phyloP scores from a whole-genome alignment of 2,888 invertebrate species.

The Volucella bombylans region DNA sequence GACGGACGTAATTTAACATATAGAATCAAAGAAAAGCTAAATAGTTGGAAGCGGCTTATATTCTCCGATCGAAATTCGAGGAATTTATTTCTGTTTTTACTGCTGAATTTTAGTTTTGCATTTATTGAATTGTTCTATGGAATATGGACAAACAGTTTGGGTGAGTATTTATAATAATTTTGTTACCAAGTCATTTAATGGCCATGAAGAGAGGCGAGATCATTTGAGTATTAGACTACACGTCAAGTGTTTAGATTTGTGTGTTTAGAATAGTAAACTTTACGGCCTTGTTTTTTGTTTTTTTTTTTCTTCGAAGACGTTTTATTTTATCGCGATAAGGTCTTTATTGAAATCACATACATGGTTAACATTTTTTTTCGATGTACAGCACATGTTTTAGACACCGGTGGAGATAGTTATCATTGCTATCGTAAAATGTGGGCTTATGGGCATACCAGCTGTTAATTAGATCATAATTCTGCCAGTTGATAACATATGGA shows the following conservation, averaged over 20 bases:
- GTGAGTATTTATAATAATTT: constrained; percentile 81
- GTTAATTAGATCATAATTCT: too few species aligned
- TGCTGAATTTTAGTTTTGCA: constrained; percentile 97
- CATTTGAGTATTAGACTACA: neutral
- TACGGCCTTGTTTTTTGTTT: constrained; percentile 1
- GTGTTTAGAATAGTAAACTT: neutral
- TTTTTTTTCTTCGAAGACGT: neutral
- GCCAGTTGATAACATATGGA: too few species aligned
- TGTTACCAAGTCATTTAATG: neutral
- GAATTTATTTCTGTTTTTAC: constrained; percentile 95
- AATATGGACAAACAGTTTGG: constrained; percentile 93
- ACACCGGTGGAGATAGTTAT: too few species aligned
- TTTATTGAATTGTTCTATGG: constrained; percentile 98
- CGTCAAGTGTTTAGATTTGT: neutral
- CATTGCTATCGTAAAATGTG: too few species aligned
- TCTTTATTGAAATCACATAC: neutral
- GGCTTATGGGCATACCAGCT: too few species aligned
- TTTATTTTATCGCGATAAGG: neutral
- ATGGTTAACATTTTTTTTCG: neutral
- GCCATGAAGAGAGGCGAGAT: neutral
- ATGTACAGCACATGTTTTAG: constrained; percentile 5
- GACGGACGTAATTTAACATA: constrained; percentile 87
- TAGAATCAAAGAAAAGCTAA: constrained; percentile 88
- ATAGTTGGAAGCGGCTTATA: constrained; percentile 91
- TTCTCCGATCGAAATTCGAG: constrained; percentile 96